Evolutionary conservation across 2,113 vertebrate species (phyloP), one percentile per base, ranked within the genome.

Genomic region (Scolopax mira): DNA sequence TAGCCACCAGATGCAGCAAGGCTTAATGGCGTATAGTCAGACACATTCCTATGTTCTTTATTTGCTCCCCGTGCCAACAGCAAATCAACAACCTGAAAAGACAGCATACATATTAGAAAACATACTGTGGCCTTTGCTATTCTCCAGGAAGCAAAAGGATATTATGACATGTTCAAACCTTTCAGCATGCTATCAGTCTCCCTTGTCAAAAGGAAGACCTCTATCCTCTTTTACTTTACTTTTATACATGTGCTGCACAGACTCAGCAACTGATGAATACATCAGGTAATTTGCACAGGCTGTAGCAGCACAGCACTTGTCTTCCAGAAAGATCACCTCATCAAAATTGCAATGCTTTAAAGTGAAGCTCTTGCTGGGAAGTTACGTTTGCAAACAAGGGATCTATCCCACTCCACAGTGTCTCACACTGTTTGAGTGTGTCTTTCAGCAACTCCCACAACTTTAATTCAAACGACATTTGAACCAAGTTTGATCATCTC

Each of bases 31-130:
- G 99, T 99, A 98, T 99, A 99, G 97, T 99, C 99, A 31, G 99
- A 99, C 89, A 99, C 99, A 79, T 99, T 99, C 92, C 99, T 99
- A 95, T 99, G 99, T 83, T 99, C 99, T 97, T 99, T 99, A 92
- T 99, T 99, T 95, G 99, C 99, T 96, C 99, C 99, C 88, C 99
- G 98, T 72, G 99, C 98, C 97, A 99, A 97, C 89, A 99, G 98
- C 97, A 99, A 96, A 97, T 99, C 99, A 89, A 99, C 99, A 70
- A 99, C 99, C 99, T 99, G 95, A 54, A 87, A 92, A 71, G 74
- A 93, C 60, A 96, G 79, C 9, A 84, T 2, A 6, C 28, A n/a
- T 3, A 11, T 93, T 54, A 88, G 62, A 57, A 93, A 27, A 72
- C 7, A 69, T 10, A 33, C 1, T 16, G n/a, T 24, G 54, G 54